Conservation (phyloP, 1,140 invertebrate genomes). For the Panulirus ornatus region DNA sequence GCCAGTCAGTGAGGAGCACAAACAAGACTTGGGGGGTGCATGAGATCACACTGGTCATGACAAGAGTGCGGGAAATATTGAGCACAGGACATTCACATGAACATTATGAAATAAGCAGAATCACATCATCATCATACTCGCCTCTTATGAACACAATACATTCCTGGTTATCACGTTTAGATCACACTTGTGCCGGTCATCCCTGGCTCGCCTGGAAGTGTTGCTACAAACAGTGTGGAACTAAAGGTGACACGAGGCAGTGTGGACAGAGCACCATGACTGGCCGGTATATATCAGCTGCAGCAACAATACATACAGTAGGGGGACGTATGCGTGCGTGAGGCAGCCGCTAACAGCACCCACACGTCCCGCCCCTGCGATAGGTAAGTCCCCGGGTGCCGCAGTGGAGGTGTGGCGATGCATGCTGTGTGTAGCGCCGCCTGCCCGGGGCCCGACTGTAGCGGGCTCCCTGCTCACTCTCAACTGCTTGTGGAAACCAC, state of each 20-base stretch:
- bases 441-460: neutral
- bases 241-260: neutral
- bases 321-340: slow-evolving; percentile 38
- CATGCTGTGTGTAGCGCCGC: neutral
- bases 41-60: too few species aligned
- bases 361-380: slow-evolving; percentile 38
- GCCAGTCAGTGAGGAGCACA: too few species aligned
- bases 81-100: slow-evolving; percentile 1
- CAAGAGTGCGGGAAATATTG: too few species aligned
- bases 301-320: slow-evolving; percentile 63
- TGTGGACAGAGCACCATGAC: slow-evolving; percentile 59
- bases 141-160: neutral
- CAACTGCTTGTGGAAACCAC: slow-evolving; percentile 9
- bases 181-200: slow-evolving; percentile 9
- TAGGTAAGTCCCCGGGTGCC: slow-evolving; percentile 58
- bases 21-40: too few species aligned
- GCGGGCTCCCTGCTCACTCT: slow-evolving; percentile 2
- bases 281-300: slow-evolving; percentile 62
- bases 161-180: too few species aligned
- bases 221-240: neutral
- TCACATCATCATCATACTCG: neutral
- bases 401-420: slow-evolving; percentile 24
- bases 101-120: neutral
- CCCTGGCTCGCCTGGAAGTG: neutral
- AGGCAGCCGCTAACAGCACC: slow-evolving; percentile 13